Conservation (phyloP, 2,797 vertebrate genomes). For the Labeo calbasu region DNA sequence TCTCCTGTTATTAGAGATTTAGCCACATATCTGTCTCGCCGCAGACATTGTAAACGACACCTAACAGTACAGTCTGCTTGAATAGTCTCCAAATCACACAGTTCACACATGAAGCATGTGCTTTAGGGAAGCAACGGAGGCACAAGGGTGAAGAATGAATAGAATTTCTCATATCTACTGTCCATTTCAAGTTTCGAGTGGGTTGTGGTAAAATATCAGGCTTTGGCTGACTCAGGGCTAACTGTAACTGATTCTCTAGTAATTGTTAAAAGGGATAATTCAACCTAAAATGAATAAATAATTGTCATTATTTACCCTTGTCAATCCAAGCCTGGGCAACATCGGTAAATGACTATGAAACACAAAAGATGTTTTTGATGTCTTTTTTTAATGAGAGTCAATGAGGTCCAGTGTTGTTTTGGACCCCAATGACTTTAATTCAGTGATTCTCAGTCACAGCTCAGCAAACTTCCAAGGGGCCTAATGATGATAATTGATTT, state of each 20-base stretch:
- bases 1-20: slow-evolving; percentile 73
- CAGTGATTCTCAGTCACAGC: neutral
- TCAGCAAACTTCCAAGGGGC: neutral
- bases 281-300: neutral
- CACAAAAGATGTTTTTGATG: neutral
- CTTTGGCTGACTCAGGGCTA: slow-evolving; percentile 40
- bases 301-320: neutral
- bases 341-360: neutral
- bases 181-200: slow-evolving; percentile 49
- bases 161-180: slow-evolving; percentile 71
- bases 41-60: slow-evolving; percentile 70
- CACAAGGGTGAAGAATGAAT: slow-evolving; percentile 70
- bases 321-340: neutral
- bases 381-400: neutral
- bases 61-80: slow-evolving; percentile 71
- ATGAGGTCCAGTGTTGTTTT: neutral
- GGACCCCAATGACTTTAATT: neutral
- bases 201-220: slow-evolving; percentile 59
- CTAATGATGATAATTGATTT: neutral
- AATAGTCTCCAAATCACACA: slow-evolving; percentile 74
- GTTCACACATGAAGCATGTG: slow-evolving; percentile 54
- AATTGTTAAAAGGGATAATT: slow-evolving; percentile 55
- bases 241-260: slow-evolving; percentile 28
- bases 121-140: slow-evolving; percentile 74
- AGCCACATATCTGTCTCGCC: slow-evolving; percentile 72